Evolutionary conservation across 2,888 invertebrate species (phyloP), one percentile per base, ranked within the genome.

Genomic region (Chalcis sispes): DNA sequence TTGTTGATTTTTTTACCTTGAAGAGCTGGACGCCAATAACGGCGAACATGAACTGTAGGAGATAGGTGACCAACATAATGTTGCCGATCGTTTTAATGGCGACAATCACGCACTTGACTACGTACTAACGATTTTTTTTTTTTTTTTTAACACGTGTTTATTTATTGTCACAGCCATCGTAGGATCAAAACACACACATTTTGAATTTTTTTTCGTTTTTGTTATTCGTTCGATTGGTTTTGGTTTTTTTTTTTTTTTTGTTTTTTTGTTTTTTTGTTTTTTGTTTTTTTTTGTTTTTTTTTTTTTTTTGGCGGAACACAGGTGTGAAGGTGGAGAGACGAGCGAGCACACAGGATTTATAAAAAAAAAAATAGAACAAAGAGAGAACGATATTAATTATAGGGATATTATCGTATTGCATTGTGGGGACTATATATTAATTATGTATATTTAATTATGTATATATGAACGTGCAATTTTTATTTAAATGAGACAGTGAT

Each of bases 11-110:
- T 89, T 91, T 93, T 93, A 96, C 96, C 95, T 99, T 99, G 93
- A 99, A 99, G 86, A 99, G 94, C 92, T 99, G 99, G 90, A 99
- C 99, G 92, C 99, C 99, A 91, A 99, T 99, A 90, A 98, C 98
- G 91, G 99, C 98, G 91, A 99, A 99, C 98, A 99, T 99, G 94
- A 99, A 99, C 94, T 98, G 97, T 90, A 99, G 96, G 90, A 99
- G 96, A 93, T 98, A 98, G 90, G 99, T 99, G 91, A 99, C 99
- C 94, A 99, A 94, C 95, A 99, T 98, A 91, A 99, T 99, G 94
- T 99, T 99, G 91, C 98, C 98, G 93, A 98, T 98, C 89, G 98
- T 98, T 93, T 97, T 97, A 91, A 98, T 96, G 88, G 98, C 98
- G 91, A 98, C 98, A 92, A 98, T 97, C 92, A 98, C 99, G 94